Percentiles rank a stretch among this genome's conserved stretches.
phyloP scores from a whole-genome alignment of 2,888 invertebrate genomes.

The Urechis unicinctus region DNA sequence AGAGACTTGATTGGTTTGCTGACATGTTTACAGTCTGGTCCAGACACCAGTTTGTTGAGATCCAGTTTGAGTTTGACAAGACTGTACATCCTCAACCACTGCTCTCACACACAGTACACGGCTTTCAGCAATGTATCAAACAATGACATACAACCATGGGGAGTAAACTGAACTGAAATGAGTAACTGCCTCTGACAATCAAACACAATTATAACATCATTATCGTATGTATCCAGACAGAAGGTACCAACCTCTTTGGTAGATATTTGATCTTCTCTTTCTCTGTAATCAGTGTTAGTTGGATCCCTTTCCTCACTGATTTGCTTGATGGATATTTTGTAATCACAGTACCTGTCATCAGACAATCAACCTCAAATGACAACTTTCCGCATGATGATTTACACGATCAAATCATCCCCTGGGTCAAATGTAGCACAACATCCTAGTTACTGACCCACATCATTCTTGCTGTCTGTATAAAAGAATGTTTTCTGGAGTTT shows the following conservation, averaged over 20 bases:
- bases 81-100: constrained; percentile 47
- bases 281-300: constrained; percentile 37
- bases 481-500: constrained; percentile 16
- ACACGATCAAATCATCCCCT: too few relatives aligned
- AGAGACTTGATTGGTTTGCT: constrained; percentile 39
- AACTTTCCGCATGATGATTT: too few relatives aligned
- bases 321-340: constrained; percentile 36
- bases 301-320: constrained; percentile 36
- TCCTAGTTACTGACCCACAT: constrained; percentile 12
- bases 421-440: not conserved
- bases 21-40: constrained; percentile 47
- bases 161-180: too few relatives aligned
- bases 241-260: constrained; percentile 38
- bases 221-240: not conserved
- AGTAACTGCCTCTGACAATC: too few relatives aligned
- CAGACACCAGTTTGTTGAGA: constrained; percentile 43
- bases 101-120: not conserved
- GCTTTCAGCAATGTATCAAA: too few relatives aligned
- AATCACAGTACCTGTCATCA: constrained; percentile 36
- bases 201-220: not conserved
- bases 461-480: constrained; percentile 38
- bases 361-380: too few relatives aligned
- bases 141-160: too few relatives aligned
- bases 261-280: constrained; percentile 44
- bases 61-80: constrained; percentile 45